Base-by-base conservation (phyloP, 2,888 invertebrate species). In the Cryptus armator region DNA sequence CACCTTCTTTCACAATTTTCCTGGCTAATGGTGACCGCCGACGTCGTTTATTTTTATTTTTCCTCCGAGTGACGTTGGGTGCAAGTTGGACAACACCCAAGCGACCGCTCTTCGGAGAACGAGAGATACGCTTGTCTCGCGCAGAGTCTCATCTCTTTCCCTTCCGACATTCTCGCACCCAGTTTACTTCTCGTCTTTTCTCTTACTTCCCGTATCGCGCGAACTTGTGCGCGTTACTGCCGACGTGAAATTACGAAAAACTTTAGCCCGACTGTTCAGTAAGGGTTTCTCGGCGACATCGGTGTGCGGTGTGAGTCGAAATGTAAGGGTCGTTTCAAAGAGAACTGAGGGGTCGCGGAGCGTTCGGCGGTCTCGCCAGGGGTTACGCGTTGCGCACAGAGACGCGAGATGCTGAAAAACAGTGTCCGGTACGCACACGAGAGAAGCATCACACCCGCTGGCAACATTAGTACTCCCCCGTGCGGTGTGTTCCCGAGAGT, bases 71-170 rank as follows among this genome's bases (percentile, higher is more conserved):
- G 67, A 81, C 72, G 46, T 46, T 46, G 19, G 48, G 48, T 67
- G 46, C 53, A 51, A 43, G 74, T 56, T 81, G 75, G 85, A 87
- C 77, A 83, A 86, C 84, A 86, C 86, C 86, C 87, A 82, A 82
- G 86, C 78, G 87, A 72, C 68, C 81, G 67, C 84, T 87, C 53
- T 79, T 37, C 51, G 24, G 44, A 19, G 43, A 12, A 62, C 62
- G 72, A 71, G 72, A 59, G 77, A 68, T 76, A 72, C 67, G 66
- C 83, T 77, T 81, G 72, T 84, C 77, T 67, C 71, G 43, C n/a
- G 32, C 46, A 72, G 74, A 51, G 51, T 62, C 70, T 70, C 78
- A 19, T 74, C 62, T 59, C 56, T 68, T 12, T 7, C 14, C 12
- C 46, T 62, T 76, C 66, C 19, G 68, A 59, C 64, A 43, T n/a